Evolutionary conservation across 1,140 invertebrate species (phyloP).

Genomic region (Nixonia krombeini): DNA sequence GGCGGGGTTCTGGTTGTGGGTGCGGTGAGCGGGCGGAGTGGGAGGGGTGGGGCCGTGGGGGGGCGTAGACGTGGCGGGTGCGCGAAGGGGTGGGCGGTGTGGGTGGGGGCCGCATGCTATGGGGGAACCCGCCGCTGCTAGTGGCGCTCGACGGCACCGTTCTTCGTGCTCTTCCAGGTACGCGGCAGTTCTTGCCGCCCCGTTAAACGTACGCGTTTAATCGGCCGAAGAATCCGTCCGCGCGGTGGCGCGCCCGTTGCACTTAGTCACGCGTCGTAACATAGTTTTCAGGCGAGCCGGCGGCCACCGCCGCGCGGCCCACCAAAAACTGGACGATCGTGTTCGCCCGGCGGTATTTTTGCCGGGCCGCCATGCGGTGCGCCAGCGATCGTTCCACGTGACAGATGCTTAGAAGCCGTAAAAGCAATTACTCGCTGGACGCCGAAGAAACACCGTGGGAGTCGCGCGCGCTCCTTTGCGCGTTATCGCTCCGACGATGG

Average conservation of each 20-base stretch:
- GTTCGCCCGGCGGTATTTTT: no score
- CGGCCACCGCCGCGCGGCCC: neutral
- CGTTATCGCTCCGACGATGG: no score
- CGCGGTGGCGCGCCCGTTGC: neutral
- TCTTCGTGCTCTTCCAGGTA: conserved; percentile 46
- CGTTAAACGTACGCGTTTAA: no score
- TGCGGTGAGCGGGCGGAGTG: no score
- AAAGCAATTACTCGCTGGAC: neutral
- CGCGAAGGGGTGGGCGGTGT: no score
- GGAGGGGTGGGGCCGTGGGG: no score
- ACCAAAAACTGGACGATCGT: neutral
- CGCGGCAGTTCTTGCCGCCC: neutral
- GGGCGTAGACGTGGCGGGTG: no score
- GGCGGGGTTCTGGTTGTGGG: no score
- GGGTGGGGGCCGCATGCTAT: no score
- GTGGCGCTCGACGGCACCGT: conserved; percentile 47
- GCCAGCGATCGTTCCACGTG: neutral
- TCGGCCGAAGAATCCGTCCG: no score
- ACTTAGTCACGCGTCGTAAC: conserved; percentile 1
- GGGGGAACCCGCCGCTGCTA: no score
- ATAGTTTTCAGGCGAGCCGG: neutral
- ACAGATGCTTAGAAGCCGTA: conserved; percentile 8
- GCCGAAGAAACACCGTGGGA: conserved; percentile 1
- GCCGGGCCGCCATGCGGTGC: neutral
- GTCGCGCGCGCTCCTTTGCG: no score